A percentile compares a stretch with the other conserved stretches of the same genome.
These are phyloP conservation scores for Pelmatolapia mariae DNA, from an alignment of 2,113 vertebrate genomes.

Conservation along the genomic window DNA sequence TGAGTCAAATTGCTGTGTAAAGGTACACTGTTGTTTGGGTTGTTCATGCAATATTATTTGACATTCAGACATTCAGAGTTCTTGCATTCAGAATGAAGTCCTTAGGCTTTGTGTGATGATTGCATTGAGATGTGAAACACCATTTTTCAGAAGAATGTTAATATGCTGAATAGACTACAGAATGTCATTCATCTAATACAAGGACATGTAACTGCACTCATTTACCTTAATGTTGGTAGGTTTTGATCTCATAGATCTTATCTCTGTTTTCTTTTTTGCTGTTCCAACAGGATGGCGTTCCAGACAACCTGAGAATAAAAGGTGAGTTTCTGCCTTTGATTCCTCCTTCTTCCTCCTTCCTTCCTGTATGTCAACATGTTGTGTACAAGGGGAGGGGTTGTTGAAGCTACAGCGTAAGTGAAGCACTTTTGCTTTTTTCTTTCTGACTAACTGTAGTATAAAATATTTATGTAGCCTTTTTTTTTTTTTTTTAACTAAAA, in stretches of 20 bases:
- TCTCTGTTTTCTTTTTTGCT: conserved; percentile 7
- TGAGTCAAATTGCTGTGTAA: background rate
- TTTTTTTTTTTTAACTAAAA: background rate
- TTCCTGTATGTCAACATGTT: background rate
- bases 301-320: conserved; percentile 63
- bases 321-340: conserved; percentile 57
- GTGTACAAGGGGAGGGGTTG: background rate
- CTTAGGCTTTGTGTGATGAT: background rate
- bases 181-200: background rate
- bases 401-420: background rate
- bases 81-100: background rate
- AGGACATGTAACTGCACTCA: background rate
- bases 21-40: background rate
- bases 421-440: background rate
- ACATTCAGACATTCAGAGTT: background rate
- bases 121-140: background rate
- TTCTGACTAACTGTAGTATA: background rate
- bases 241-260: background rate
- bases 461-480: background rate
- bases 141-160: background rate
- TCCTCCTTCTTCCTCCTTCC: background rate
- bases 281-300: conserved; percentile 64
- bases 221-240: background rate
- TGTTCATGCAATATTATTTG: background rate
- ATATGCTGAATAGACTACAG: background rate